Evolutionary conservation across 2,113 vertebrate species (phyloP).

Genomic region (Hypomesus transpacificus): DNA sequence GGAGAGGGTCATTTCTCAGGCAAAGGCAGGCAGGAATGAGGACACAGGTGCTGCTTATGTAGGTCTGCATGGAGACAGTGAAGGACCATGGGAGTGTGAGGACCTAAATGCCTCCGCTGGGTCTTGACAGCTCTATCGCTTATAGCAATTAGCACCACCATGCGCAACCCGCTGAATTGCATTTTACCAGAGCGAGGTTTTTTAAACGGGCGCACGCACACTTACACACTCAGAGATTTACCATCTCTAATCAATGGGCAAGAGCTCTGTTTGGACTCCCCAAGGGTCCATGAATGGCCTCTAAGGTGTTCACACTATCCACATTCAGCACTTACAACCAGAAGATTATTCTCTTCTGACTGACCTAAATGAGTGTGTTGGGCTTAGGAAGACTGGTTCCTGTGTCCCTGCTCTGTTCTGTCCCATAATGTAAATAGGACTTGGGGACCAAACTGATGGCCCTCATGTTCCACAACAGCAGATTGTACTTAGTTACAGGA

Average conservation of each 20-base stretch:
- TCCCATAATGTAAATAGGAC: slow-evolving; percentile 60
- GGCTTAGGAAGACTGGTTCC: slow-evolving; percentile 49
- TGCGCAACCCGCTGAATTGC: slow-evolving; percentile 64
- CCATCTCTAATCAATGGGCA: slow-evolving; percentile 68
- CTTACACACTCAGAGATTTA: slow-evolving; percentile 62
- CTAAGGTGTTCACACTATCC: slow-evolving; percentile 67
- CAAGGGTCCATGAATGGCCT: slow-evolving; percentile 64
- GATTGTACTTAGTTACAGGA: no score
- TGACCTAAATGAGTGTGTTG: slow-evolving; percentile 67
- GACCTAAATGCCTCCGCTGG: slow-evolving; percentile 69
- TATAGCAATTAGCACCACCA: slow-evolving; percentile 71
- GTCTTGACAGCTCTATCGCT: slow-evolving; percentile 72
- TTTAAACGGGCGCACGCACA: slow-evolving; percentile 34
- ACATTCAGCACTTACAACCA: slow-evolving; percentile 66
- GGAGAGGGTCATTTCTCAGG: slow-evolving; percentile 53
- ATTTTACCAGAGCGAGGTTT: slow-evolving; percentile 53
- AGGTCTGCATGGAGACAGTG: slow-evolving; percentile 61
- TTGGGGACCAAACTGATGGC: slow-evolving; percentile 37
- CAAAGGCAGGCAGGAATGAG: slow-evolving; percentile 55
- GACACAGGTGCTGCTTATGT: slow-evolving; percentile 75
- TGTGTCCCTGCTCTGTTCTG: slow-evolving; percentile 55
- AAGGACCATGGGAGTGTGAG: slow-evolving; percentile 51
- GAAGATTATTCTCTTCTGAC: slow-evolving; percentile 65
- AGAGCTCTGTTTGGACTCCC: slow-evolving; percentile 55
- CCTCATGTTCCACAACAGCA: no score